Evolutionary conservation across 2,888 invertebrate genomes (phyloP), one percentile per base, ranked within the genome.

Genomic region (Drosophila planitibia): DNA sequence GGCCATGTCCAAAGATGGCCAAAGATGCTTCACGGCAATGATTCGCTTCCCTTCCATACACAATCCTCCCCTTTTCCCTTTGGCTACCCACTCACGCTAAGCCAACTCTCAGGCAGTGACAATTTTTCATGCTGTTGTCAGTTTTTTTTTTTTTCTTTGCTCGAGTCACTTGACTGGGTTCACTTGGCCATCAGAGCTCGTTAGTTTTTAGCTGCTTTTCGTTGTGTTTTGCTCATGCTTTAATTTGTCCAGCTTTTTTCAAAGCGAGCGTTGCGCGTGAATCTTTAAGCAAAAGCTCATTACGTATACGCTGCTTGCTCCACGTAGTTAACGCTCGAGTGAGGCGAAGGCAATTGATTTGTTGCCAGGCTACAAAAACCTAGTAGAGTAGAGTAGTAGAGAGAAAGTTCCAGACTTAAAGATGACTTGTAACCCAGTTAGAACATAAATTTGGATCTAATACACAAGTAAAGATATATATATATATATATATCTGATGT

Each of bases 71-170:
- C 30, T 3, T n/a, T 14, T 16, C 16, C 1, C 35, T 14, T 22
- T 22, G 1, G 25, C 59, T n/a, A 16, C 30, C 14, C 14, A 41
- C 51, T 39, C 25, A 4, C 44, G 44, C 69, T 68, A 25, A 33
- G 37, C 41, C 68, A 74, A 89, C 87, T 85, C 88, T 89, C 84
- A 55, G 85, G 64, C 70, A 82, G 89, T 85, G 87, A 87, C 87
- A 87, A 87, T 87, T 85, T 88, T 90, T 87, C 90, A 87, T 90
- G 86, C 82, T 90, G 85, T 90, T 90, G 90, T 82, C 87, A 88
- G 82, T 88, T 88, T 37, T 37, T 7, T 3, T 28, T 33, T 32
- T 54, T 9, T 3, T 52, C 30, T n/a, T 83, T 85, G 51, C 54
- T 30, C 58, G 52, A 44, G 58, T 59, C 60, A 41, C 53, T 76